Evolutionary conservation across 2,888 invertebrate genomes (phyloP).

Genomic region (Gortyna flavago): DNA sequence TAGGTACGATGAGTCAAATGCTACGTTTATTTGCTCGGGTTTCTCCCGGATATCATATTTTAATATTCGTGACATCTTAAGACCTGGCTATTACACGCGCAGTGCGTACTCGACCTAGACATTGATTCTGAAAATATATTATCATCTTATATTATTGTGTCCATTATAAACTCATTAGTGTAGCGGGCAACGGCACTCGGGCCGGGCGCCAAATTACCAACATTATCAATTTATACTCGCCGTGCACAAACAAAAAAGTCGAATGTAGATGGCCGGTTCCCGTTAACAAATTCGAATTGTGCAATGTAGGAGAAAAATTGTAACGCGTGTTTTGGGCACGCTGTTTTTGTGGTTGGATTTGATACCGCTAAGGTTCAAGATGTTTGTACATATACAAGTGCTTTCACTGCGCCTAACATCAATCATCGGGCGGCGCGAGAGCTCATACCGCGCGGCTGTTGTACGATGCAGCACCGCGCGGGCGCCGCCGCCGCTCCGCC

Average conservation of each 20-base stretch:
- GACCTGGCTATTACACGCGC: slow-evolving; percentile 61
- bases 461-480: slow-evolving; percentile 25
- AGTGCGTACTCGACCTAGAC: slow-evolving; percentile 84
- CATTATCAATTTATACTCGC: slow-evolving; percentile 89
- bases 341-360: slow-evolving; percentile 83
- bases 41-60: slow-evolving; percentile 53
- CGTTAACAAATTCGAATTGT: slow-evolving; percentile 90
- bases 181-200: slow-evolving; percentile 89
- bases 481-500: background rate
- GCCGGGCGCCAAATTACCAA: slow-evolving; percentile 89
- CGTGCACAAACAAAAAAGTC: slow-evolving; percentile 89
- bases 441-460: slow-evolving; percentile 46
- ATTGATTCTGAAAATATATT: slow-evolving; percentile 88
- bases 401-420: slow-evolving; percentile 85
- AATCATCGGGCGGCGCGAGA: slow-evolving; percentile 74
- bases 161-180: slow-evolving; percentile 90
- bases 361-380: slow-evolving; percentile 84
- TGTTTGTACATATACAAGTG: slow-evolving; percentile 81
- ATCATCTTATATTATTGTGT: slow-evolving; percentile 87
- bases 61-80: slow-evolving; percentile 59
- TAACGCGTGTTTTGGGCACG: slow-evolving; percentile 85
- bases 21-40: slow-evolving; percentile 39
- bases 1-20: slow-evolving; percentile 31
- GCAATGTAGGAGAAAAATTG: slow-evolving; percentile 89
- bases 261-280: slow-evolving; percentile 88